Evolutionary conservation across 2,888 invertebrate genomes (phyloP), one percentile per base, ranked within the genome.

Genomic region (Metalampra italica): DNA sequence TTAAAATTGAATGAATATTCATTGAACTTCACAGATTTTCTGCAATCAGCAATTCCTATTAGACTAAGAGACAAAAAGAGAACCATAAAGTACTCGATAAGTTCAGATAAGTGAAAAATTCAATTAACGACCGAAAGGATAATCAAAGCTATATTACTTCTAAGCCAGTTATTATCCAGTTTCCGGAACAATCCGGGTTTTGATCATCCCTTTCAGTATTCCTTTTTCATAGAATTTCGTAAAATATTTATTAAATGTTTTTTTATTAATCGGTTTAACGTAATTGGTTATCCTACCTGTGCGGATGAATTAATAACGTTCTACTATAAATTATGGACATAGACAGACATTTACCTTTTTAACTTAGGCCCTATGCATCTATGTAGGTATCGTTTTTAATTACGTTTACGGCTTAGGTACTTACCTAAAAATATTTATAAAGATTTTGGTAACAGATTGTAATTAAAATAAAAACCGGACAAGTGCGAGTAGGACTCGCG

Each of bases 121-220:
- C 54, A 51, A 64, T 60, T 54, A 60, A 52, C 47, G 57, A 57
- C 50, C 54, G 12, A 56, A 50, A 46, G 46, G 51, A 52, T 56
- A 55, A 51, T 56, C 52, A 50, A 44, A 52, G 40, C 38, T 29
- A 54, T 60, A 58, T 59, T 55, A 57, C 53, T 57, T 47, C 47
- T 51, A 54, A 57, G 52, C 53, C 50, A 53, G 54, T 59, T 64
- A 62, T 59, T 51, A 68, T 62, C 58, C 55, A 49, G 49, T 43
- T 60, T 42, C 36, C 45, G 47, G 58, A 58, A 56, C 55, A 57
- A 62, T 51, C 41, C 44, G 7, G 39, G 39, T 39, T 39, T 39
- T 34, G 7, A 39, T 39, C 42, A 32, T 36, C 41, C 36, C 22
- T 22, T 22, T 22, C 22, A 22, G 5, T 22, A 22, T 51, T 30